phyloP scores from a whole-genome alignment of 2,888 invertebrate genomes.

The Drosophila fulvimacula region DNA sequence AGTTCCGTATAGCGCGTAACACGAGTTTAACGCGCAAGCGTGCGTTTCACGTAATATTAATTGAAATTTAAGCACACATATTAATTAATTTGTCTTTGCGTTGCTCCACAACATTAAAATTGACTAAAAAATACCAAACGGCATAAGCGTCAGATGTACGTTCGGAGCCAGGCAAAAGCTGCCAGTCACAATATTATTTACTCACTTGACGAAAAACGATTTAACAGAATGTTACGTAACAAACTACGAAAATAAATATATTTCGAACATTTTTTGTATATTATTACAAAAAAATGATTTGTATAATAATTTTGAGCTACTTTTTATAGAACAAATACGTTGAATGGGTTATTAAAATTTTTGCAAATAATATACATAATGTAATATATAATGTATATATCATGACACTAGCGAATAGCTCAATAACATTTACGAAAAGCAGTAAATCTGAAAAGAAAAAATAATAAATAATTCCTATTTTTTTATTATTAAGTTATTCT shows the following conservation, averaged over 20 bases:
- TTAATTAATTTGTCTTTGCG: constrained; percentile 53
- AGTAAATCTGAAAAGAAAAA: not conserved
- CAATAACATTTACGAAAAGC: not conserved
- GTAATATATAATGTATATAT: no score
- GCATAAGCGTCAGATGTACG: constrained; percentile 33
- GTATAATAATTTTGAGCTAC: not conserved
- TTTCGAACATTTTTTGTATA: not conserved
- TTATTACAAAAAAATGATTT: not conserved
- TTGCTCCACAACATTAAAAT: constrained; percentile 37
- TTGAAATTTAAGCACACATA: constrained; percentile 50
- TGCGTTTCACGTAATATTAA: constrained; percentile 44
- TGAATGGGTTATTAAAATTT: not conserved
- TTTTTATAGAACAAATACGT: not conserved
- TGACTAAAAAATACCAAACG: constrained; percentile 41
- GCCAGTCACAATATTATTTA: not conserved
- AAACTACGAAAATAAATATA: not conserved
- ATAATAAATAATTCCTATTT: not conserved
- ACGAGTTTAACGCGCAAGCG: constrained; percentile 49
- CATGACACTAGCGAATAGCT: not conserved
- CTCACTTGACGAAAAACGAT: constrained; percentile 14
- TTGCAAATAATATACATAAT: not conserved
- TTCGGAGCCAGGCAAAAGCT: constrained; percentile 20
- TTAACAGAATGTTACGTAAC: constrained; percentile 9
- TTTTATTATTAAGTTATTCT: no score
- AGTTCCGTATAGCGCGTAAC: constrained; percentile 7